Percentiles rank a stretch among this genome's conserved stretches.
Conservation (phyloP, 2,888 invertebrate species). For the Cataglyphis altisquamis region DNA sequence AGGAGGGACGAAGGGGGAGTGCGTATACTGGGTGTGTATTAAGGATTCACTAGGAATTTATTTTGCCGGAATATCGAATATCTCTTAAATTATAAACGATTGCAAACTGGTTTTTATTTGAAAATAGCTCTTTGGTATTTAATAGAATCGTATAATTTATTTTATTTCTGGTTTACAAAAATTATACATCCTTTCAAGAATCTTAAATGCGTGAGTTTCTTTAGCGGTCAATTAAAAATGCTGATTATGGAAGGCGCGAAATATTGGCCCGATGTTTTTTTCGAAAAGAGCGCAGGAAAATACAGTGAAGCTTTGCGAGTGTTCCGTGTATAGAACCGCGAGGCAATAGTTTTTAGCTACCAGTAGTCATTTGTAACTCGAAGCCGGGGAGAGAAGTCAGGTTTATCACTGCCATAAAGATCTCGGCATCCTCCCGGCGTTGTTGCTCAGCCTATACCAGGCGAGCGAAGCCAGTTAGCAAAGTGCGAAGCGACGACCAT, state of each 20-base stretch:
- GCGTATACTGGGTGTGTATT: conserved; percentile 17
- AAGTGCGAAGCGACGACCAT: conserved; percentile 57
- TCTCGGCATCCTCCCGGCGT: conserved; percentile 71
- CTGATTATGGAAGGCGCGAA: not conserved
- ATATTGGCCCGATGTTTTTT: not conserved
- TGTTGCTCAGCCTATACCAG: conserved; percentile 58
- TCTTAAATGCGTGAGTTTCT: not conserved
- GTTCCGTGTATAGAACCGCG: conserved; percentile 15
- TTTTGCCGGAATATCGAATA: not conserved
- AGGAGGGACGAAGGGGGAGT: conserved; percentile 15
- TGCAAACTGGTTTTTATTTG: not conserved
- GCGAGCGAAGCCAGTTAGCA: conserved; percentile 63
- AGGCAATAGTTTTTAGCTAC: conserved; percentile 80
- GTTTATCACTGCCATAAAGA: conserved; percentile 83
- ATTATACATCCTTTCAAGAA: not conserved
- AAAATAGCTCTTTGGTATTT: not conserved
- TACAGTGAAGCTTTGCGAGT: not conserved
- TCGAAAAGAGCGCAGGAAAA: not conserved
- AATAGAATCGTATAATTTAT: not conserved
- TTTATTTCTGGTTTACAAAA: not conserved
- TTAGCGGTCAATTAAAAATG: not conserved
- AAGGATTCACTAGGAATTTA: not conserved
- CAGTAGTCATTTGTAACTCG: conserved; percentile 81
- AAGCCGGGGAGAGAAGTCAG: conserved; percentile 72
- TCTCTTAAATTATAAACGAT: not conserved